Evolutionary conservation across 2,113 vertebrate species (phyloP).

Genomic region (Sphyrna mokarran): DNA sequence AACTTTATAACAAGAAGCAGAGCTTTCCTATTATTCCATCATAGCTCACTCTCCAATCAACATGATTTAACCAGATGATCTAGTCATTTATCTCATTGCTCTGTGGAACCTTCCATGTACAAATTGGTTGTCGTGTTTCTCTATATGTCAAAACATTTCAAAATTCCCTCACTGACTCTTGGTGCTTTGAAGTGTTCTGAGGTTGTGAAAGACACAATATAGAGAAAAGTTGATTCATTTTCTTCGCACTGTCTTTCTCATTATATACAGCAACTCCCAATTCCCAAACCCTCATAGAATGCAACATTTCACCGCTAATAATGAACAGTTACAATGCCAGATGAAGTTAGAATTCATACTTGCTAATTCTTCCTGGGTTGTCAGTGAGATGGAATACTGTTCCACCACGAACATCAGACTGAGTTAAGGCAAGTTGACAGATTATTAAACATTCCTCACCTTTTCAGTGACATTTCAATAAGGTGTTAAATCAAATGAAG

Average conservation of each 20-base stretch:
- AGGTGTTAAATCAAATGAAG: not conserved
- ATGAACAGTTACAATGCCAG: not conserved
- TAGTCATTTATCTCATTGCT: not conserved
- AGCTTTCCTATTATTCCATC: not conserved
- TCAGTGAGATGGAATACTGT: not conserved
- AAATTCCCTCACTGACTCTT: not conserved
- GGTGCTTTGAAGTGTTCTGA: not conserved
- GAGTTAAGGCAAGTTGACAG: not conserved
- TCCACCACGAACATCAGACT: not conserved
- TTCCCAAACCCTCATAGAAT: not conserved
- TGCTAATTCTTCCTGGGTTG: not conserved
- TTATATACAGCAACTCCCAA: not conserved
- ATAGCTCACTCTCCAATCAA: not conserved
- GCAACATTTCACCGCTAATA: not conserved
- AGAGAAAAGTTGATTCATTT: not conserved
- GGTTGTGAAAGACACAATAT: not conserved
- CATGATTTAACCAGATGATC: not conserved
- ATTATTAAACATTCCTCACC: not conserved
- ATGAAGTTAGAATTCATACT: not conserved
- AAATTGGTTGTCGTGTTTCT: not conserved
- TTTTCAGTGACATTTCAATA: not conserved
- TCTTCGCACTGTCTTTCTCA: not conserved
- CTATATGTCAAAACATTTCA: not conserved
- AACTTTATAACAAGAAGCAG: not conserved
- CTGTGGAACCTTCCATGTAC: not conserved